phyloP scores from a whole-genome alignment of 2,888 invertebrate genomes.

The Phorcus lineatus region DNA sequence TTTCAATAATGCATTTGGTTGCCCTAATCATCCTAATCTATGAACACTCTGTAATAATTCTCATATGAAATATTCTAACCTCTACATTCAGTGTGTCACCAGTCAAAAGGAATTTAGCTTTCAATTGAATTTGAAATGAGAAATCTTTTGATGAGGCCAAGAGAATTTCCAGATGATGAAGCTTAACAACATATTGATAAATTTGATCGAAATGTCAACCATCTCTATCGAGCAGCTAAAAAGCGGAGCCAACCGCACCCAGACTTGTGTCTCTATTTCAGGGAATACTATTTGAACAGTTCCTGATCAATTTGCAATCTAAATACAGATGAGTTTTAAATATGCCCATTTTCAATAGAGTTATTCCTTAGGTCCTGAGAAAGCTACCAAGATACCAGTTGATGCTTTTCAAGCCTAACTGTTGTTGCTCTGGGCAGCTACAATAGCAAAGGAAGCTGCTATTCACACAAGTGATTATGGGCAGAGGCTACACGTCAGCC shows the following conservation, averaged over 20 bases:
- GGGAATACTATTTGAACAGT: slow-evolving; percentile 19
- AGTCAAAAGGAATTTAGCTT: too few relatives aligned
- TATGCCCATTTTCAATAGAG: slow-evolving; percentile 20
- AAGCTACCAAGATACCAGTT: slow-evolving; percentile 12
- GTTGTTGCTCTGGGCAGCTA: neutral
- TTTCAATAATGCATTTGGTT: too few relatives aligned
- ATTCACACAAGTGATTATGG: slow-evolving; percentile 11
- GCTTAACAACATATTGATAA: neutral
- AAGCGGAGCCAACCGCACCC: neutral
- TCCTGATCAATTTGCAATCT: slow-evolving; percentile 21
- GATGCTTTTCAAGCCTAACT: slow-evolving; percentile 5
- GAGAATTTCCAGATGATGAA: too few relatives aligned
- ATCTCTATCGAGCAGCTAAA: neutral
- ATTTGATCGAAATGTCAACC: slow-evolving; percentile 5
- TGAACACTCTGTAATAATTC: too few relatives aligned
- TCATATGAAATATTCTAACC: too few relatives aligned
- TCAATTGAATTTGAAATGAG: too few relatives aligned
- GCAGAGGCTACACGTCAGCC: neutral
- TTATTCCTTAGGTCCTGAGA: neutral
- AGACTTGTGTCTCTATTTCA: slow-evolving; percentile 18
- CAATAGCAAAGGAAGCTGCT: slow-evolving; percentile 18
- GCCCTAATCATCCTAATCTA: too few relatives aligned
- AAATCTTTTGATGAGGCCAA: too few relatives aligned
- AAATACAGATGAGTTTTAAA: slow-evolving; percentile 25
- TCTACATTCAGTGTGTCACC: too few relatives aligned